These are phyloP conservation scores for Paramormyrops hopkinsi DNA, from an alignment of 2,797 vertebrate species.

Conservation along the genomic window DNA sequence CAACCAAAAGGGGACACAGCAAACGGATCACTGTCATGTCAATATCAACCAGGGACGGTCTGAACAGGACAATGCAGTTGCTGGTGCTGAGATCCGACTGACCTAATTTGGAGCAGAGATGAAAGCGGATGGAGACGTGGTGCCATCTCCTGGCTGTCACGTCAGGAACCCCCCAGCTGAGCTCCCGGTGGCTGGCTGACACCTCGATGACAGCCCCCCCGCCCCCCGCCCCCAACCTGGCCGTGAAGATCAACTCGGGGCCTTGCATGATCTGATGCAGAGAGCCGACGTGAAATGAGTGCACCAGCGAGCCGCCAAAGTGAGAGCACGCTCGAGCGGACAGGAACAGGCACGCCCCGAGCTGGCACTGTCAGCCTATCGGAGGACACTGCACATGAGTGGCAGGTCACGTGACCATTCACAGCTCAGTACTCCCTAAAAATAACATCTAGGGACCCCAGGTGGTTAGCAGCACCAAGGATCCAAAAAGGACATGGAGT, in stretches of 20 bases:
- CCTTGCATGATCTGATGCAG: not conserved
- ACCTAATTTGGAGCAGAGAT: not conserved
- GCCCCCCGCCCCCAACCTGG: not conserved
- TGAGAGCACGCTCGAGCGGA: not conserved
- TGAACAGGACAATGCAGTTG: not conserved
- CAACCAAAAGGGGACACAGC: not conserved
- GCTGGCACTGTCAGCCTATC: not conserved
- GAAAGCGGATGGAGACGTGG: not conserved
- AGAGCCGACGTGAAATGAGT: not conserved
- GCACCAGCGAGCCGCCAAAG: not conserved
- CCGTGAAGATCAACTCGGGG: not conserved
- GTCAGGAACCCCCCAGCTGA: not conserved
- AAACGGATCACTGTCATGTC: not conserved
- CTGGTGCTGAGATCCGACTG: not conserved
- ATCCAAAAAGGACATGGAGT: not conserved
- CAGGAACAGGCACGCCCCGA: not conserved
- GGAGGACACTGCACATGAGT: not conserved
- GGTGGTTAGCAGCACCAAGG: not conserved
- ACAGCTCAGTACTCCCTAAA: not conserved
- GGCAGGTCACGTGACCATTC: not conserved
- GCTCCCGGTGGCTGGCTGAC: not conserved
- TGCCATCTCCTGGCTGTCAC: not conserved
- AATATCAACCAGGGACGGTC: not conserved
- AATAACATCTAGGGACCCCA: not conserved
- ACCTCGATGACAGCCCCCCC: not conserved